These are phyloP conservation scores for Agrypnus murinus DNA, from an alignment of 2,888 invertebrate genomes.

Conservation along the genomic window DNA sequence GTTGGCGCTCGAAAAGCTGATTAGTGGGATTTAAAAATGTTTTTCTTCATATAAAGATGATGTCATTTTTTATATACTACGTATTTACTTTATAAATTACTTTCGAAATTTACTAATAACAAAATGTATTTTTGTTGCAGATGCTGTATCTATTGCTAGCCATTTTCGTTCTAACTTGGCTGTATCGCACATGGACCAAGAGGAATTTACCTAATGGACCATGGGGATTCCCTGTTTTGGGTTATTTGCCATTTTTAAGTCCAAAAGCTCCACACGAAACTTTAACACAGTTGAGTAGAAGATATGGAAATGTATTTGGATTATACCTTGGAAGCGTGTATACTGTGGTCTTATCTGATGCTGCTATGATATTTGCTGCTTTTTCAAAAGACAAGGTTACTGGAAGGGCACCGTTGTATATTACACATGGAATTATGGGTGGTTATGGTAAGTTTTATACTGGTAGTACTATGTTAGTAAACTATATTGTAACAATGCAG, in stretches of 20 bases:
- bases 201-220: conserved; percentile 82
- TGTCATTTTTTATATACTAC: conserved; percentile 3
- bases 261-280: conserved; percentile 81
- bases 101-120: too few species aligned
- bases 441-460: conserved; percentile 86
- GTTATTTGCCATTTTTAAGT: conserved; percentile 85
- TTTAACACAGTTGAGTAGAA: conserved; percentile 78
- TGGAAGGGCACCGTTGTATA: conserved; percentile 86
- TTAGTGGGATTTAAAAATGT: conserved; percentile 14
- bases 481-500: too few species aligned
- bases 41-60: conserved; percentile 4
- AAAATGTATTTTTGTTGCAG: conserved; percentile 56
- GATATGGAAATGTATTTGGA: conserved; percentile 84
- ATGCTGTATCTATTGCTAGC: conserved; percentile 53
- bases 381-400: conserved; percentile 82
- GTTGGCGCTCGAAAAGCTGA: background rate
- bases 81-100: too few species aligned
- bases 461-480: too few species aligned
- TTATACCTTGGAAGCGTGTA: conserved; percentile 84
- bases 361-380: conserved; percentile 81
- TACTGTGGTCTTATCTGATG: conserved; percentile 86
- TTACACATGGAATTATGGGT: conserved; percentile 91
- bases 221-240: conserved; percentile 84
- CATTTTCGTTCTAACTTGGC: too few species aligned
- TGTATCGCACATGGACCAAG: conserved; percentile 13